A percentile compares a stretch with the other conserved stretches of the same genome.
Evolutionary conservation across 2,797 vertebrate genomes (phyloP).

Genomic region (Tokudaia tokunoshimensis): DNA sequence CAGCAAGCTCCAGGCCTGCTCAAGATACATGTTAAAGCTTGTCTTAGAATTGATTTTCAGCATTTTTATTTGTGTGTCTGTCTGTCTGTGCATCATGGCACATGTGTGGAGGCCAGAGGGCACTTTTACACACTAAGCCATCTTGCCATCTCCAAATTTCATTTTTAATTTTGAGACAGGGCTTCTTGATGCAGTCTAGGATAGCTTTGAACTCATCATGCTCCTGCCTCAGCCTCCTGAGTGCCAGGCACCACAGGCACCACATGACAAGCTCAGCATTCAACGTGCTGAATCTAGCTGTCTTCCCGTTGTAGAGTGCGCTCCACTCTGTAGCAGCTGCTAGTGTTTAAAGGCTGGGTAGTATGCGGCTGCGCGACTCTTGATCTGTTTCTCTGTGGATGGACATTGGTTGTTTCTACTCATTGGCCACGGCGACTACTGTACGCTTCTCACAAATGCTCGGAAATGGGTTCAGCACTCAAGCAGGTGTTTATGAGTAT

Average conservation of each 20-base stretch:
- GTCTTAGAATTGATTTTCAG: background rate
- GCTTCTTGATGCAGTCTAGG: background rate
- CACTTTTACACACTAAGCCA: background rate
- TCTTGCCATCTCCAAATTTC: background rate
- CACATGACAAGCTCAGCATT: background rate
- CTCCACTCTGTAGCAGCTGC: background rate
- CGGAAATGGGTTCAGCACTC: rapidly evolving
- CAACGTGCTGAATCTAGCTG: background rate
- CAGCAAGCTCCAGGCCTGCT: background rate
- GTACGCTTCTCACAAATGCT: too few species aligned
- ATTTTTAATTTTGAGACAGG: background rate
- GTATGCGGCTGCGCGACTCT: background rate
- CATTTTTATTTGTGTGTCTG: background rate
- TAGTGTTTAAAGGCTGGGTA: background rate
- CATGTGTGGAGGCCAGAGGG: background rate
- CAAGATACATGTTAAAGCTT: background rate
- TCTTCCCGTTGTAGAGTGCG: background rate
- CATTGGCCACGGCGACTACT: background rate
- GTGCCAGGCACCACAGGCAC: background rate
- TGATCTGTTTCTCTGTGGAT: rapidly evolving
- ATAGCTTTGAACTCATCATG: background rate
- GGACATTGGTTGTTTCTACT: background rate
- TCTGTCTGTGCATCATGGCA: too few species aligned
- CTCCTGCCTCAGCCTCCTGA: background rate
- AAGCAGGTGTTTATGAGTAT: background rate